Conservation (phyloP, 64 coral and sea anemone species). For the Pocillopora damicornis region DNA sequence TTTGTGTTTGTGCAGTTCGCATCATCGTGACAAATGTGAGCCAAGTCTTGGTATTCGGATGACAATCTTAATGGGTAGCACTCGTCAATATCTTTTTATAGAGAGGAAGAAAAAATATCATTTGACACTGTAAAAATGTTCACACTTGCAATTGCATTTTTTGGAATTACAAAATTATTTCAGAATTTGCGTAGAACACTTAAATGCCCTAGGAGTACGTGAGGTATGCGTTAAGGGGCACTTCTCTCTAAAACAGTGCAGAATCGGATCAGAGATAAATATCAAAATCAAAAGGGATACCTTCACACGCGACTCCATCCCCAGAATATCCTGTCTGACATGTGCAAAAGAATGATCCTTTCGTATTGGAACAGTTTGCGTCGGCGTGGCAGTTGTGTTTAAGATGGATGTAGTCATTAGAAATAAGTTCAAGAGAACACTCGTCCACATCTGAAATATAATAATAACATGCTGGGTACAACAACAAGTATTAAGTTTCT, state of each 20-base stretch:
- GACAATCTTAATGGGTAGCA: constrained; percentile 37
- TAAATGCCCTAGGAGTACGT: background rate
- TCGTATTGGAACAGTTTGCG: constrained; percentile 68
- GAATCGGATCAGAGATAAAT: no score
- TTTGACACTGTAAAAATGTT: background rate
- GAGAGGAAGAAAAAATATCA: background rate
- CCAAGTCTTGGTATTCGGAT: background rate
- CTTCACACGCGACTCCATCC: constrained; percentile 51
- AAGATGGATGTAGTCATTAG: constrained; percentile 31
- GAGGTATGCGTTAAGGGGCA: background rate
- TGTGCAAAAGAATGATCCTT: constrained; percentile 76
- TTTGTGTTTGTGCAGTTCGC: constrained; percentile 88
- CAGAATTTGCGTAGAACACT: no score
- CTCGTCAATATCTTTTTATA: constrained; percentile 58
- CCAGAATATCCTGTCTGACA: constrained; percentile 76
- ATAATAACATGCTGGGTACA: background rate
- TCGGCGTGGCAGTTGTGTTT: constrained; percentile 68
- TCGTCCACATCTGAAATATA: constrained; percentile 66
- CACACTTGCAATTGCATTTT: no score
- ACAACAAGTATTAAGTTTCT: background rate
- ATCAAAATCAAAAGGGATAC: background rate
- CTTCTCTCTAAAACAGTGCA: background rate
- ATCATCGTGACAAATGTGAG: constrained; percentile 66
- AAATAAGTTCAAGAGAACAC: constrained; percentile 32
- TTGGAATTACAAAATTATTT: no score